Base-by-base conservation (phyloP, 2,888 invertebrate species). In the Digitonthophagus gazella region DNA sequence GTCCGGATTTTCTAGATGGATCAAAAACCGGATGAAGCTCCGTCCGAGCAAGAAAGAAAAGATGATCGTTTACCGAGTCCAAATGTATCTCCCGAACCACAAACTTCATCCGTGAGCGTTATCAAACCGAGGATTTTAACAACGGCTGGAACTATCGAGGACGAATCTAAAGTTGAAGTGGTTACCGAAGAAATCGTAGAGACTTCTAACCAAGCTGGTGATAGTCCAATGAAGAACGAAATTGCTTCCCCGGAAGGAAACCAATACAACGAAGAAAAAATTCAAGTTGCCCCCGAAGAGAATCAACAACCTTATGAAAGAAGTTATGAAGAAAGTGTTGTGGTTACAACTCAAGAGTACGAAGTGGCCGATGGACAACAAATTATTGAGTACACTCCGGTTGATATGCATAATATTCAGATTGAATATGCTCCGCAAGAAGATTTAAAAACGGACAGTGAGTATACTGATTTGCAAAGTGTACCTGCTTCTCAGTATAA, bases 391-490 rank as follows among this genome's bases (percentile, higher is more conserved):
- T 61, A 61, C 15, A 20, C 20, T 18, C 8, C 68, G 6, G 68
- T 66, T 22, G 70, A 66, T 3, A 70, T 70, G 58, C 66, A 58
- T n/a, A 63, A 74, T 15, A 71, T 73, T 1, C 68, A 68, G 14
- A 72, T 73, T 3, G 72, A 75, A 14, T 69, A 73, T 11, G 74
- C 73, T 44, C 71, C 69, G 3, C 73, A 71, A 15, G 72, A 75
- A 18, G 74, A 73, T 66, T 69, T 72, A 0, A 71, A 71, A 16
- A 16, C 70, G 18, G 28, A 44, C 11, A 44, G 70, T 68, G 73
- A 90, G 86, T 90, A 89, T 75, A 88, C 89, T 0, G 88, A 88
- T 73, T 80, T 90, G 71, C 89, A 90, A 78, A 88, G 89, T 0
- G 90, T 90, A 1, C 61, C 18, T 2, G 85, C 87, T 2, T 84